A percentile compares a stretch with the other conserved stretches of the same genome.
These are phyloP conservation scores for Rhodeus uyekii DNA, from an alignment of 2,797 vertebrate genomes.

Conservation along the genomic window DNA sequence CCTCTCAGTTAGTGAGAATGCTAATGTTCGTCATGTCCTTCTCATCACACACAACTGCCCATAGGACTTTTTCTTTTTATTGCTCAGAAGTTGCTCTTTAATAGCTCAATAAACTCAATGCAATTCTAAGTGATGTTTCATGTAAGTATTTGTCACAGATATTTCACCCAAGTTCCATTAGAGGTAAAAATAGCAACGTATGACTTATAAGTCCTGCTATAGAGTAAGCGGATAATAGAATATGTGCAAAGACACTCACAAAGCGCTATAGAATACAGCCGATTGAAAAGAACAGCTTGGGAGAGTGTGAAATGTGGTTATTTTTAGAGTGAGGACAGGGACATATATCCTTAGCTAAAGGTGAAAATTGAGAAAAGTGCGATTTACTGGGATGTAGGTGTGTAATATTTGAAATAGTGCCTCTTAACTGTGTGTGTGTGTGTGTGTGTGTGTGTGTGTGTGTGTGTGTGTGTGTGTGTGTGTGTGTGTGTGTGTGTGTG, in stretches of 20 bases:
- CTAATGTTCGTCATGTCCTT: neutral
- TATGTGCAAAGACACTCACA: too few species aligned
- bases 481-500: neutral
- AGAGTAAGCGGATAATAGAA: too few species aligned
- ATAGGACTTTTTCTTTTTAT: neutral
- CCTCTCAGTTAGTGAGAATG: neutral
- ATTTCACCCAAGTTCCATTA: neutral
- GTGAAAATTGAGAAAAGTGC: constrained; percentile 29
- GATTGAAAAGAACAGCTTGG: constrained; percentile 32
- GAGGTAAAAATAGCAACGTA: neutral
- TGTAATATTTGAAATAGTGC: constrained; percentile 1
- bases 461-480: constrained; percentile 17
- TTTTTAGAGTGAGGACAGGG: constrained; percentile 22
- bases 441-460: constrained; percentile 40
- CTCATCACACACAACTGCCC: neutral
- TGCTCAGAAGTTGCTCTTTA: neutral
- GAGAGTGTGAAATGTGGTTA: constrained; percentile 34
- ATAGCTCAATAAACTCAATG: neutral
- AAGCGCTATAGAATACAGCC: constrained; percentile 3
- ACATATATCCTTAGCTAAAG: constrained; percentile 22
- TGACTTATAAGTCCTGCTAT: too few species aligned
- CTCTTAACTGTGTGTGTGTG: constrained; percentile 9
- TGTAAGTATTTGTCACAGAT: neutral
- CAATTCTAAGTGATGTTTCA: neutral
- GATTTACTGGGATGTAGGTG: constrained; percentile 15